A percentile compares a stretch with the other conserved stretches of the same genome.
Evolutionary conservation across 2,888 invertebrate species (phyloP).

Genomic region (Luffia ferchaultella): DNA sequence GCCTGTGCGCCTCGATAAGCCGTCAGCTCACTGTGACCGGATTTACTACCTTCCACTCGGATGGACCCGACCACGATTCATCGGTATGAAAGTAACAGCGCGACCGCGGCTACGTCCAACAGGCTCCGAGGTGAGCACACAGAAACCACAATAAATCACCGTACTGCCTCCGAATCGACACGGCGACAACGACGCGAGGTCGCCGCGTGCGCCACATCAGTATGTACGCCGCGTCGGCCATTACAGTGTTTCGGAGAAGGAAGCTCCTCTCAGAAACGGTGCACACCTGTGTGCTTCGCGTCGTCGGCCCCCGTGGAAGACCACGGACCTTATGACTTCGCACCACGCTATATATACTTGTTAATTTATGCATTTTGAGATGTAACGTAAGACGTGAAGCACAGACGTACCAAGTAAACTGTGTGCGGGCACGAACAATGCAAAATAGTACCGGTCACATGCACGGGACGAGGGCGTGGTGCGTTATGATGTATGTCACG

Average conservation of each 20-base stretch:
- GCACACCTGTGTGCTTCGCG: background rate
- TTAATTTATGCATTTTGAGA: no score
- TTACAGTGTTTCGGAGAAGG: background rate
- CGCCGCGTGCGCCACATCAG: background rate
- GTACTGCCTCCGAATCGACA: background rate
- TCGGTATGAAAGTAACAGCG: background rate
- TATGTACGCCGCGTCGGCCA: background rate
- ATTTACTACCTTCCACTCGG: background rate
- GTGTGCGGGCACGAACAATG: no score
- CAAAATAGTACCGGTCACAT: no score
- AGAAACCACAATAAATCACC: background rate
- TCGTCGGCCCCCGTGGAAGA: background rate
- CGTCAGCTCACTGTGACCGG: background rate
- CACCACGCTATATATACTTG: no score
- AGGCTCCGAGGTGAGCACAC: background rate
- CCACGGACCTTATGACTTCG: no score
- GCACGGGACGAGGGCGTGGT: background rate
- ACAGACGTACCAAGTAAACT: no score
- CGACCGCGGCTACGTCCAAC: background rate
- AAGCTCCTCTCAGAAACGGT: background rate
- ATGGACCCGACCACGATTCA: background rate
- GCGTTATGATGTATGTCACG: background rate
- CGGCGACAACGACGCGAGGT: background rate
- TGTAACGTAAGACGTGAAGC: no score
- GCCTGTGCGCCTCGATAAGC: slow-evolving; percentile 4